Conservation (phyloP, 2,888 invertebrate species). For the Physocephala rufipes region DNA sequence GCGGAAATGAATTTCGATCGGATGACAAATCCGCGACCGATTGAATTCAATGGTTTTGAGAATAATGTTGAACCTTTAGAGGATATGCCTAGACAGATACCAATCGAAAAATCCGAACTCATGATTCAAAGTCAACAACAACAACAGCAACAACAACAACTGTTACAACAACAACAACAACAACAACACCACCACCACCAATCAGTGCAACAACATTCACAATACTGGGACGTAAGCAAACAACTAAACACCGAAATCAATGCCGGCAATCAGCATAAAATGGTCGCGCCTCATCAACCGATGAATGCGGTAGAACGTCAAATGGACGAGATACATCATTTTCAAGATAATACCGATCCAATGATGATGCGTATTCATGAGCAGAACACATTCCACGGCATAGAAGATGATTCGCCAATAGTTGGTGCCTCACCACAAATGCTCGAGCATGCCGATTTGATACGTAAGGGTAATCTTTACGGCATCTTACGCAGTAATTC, state of each 20-base stretch:
- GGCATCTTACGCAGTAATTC: slow-evolving; percentile 52
- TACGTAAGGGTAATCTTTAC: slow-evolving; percentile 61
- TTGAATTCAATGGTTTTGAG: no score
- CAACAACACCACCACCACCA: no score
- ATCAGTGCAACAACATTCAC: neutral
- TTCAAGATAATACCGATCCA: slow-evolving; percentile 19
- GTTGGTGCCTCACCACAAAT: slow-evolving; percentile 53
- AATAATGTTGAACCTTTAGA: no score
- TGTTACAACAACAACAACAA: no score
- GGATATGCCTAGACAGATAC: no score
- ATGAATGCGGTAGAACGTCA: slow-evolving; percentile 10
- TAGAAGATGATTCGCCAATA: neutral
- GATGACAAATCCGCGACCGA: no score
- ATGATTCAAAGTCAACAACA: no score
- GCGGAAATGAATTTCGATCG: no score
- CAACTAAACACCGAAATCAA: neutral
- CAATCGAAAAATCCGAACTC: no score
- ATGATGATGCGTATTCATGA: slow-evolving; percentile 20
- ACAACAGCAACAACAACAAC: no score
- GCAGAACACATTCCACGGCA: neutral
- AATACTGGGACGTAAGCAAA: neutral
- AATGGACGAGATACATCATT: slow-evolving; percentile 25
- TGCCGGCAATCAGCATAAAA: neutral
- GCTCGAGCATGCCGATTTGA: slow-evolving; percentile 47
- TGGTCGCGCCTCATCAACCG: slow-evolving; percentile 7